Evolutionary conservation across 2,888 invertebrate species (phyloP), one percentile per base, ranked within the genome.

Genomic region (Litoditis marina): DNA sequence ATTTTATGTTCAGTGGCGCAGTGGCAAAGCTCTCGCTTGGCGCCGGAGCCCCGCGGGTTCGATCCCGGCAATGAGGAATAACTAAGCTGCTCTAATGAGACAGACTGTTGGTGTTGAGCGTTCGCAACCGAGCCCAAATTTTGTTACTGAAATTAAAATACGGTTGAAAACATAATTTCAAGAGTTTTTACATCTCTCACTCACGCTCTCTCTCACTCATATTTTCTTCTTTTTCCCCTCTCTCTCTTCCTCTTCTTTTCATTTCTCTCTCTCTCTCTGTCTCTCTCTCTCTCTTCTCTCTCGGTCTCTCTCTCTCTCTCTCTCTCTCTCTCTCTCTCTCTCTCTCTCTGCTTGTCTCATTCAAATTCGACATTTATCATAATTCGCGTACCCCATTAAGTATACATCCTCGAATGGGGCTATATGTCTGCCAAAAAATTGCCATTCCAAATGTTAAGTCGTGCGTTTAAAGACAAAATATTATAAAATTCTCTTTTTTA

Each of bases 91-190:
- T 58, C 46, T 58, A 58, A 58, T 58, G 58, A 58, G 58, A 47
- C 58, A 34, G 60, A 60, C 39, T 60, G 60, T 60, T 52, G 44
- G 52, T 53, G 60, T 42, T 60, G 60, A 52, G 42, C 51, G 51
- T 51, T 51, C 52, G 52, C 39, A 60, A 19, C 60, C 42, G 51
- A 60, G 60, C 53, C 53, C 8, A 25, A 44, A 42, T 44, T 52
- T 27, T 36, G 7, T 5, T 56, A 39, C 27, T 56, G 13, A 8
- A 4, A 11, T 16, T 13, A 54, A 36, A 19, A 54, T 19, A 54
- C n/a, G n/a, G n/a, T n/a, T n/a, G n/a, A n/a, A n/a, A n/a, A n/a
- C n/a, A n/a, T n/a, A n/a, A n/a, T n/a, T n/a, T n/a, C n/a, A n/a
- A n/a, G n/a, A 50, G n/a, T 50, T 28, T 30, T n/a, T 50, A n/a